These are phyloP conservation scores for Terrapene triunguis DNA, from an alignment of 2,113 vertebrate species.

Conservation along the genomic window DNA sequence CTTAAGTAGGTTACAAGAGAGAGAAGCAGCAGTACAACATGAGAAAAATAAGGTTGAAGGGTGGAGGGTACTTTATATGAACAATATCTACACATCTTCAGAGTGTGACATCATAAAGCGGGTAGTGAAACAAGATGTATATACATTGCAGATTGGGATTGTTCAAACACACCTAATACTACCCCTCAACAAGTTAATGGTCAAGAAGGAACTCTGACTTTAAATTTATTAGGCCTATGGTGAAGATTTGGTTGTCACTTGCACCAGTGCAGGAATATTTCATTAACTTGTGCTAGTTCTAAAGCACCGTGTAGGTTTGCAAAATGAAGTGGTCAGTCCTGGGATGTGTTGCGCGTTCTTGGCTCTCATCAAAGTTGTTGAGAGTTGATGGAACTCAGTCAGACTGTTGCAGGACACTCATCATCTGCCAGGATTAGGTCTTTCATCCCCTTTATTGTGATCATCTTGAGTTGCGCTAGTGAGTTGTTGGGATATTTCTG, in stretches of 20 bases:
- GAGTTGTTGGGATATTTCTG: not conserved
- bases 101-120: not conserved
- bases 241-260: not conserved
- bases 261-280: not conserved
- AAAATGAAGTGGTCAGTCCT: rapidly evolving
- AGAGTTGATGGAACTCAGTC: not conserved
- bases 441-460: not conserved
- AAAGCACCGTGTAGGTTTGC: not conserved
- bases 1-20: not conserved
- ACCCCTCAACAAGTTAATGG: not conserved
- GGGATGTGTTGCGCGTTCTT: rapidly evolving
- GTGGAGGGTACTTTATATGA: not conserved
- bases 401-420: not conserved
- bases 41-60: not conserved
- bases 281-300: not conserved
- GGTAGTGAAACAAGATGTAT: slow-evolving; percentile 6
- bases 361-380: not conserved
- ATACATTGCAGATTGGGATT: slow-evolving; percentile 1
- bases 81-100: not conserved
- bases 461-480: not conserved
- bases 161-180: not conserved
- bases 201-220: not conserved
- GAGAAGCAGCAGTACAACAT: not conserved
- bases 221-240: not conserved
- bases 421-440: not conserved